Percentiles rank a stretch among this genome's conserved stretches.
Conservation (phyloP, 2,113 vertebrate genomes). For the Mustela nigripes region DNA sequence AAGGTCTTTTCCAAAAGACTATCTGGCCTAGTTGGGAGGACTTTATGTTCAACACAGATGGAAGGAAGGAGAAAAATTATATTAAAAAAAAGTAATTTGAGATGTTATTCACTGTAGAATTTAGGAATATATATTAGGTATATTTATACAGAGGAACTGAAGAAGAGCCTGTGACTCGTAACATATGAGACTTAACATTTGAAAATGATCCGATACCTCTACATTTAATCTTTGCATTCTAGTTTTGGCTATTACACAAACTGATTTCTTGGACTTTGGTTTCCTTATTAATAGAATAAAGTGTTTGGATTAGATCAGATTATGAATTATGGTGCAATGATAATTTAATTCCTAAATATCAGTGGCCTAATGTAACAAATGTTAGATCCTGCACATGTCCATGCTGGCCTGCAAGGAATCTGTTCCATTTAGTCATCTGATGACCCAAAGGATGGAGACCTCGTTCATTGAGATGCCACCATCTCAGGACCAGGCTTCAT, state of each 20-base stretch:
- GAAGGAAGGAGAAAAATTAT: background rate
- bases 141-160: background rate
- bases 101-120: background rate
- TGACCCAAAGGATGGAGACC: background rate
- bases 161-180: background rate
- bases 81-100: background rate
- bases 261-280: background rate
- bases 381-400: background rate
- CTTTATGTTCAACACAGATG: background rate
- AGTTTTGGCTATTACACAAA: background rate
- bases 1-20: background rate
- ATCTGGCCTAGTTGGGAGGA: background rate
- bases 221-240: background rate
- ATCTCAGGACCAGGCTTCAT: background rate
- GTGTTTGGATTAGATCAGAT: background rate
- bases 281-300: background rate
- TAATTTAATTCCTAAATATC: background rate
- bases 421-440: background rate
- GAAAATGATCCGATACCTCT: background rate
- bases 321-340: background rate
- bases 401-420: background rate
- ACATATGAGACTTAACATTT: background rate
- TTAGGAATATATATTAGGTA: background rate
- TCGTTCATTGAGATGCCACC: background rate
- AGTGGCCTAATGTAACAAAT: background rate